Evolutionary conservation across 2,888 invertebrate genomes (phyloP), one percentile per base, ranked within the genome.

Genomic region (Pteria penguin): DNA sequence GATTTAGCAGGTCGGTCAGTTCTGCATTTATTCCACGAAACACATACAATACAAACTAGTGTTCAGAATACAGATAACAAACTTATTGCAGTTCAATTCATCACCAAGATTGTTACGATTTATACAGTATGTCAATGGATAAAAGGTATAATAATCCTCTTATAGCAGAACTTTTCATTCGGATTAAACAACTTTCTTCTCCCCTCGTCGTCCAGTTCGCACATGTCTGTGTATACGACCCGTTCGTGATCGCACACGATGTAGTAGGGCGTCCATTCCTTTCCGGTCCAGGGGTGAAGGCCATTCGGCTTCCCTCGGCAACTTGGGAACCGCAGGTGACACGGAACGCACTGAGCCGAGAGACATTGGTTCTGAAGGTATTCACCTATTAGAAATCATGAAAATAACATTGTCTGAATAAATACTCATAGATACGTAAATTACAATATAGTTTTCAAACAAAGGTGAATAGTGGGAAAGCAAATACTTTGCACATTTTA

Each of bases 221-320:
- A 73, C 33, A 36, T 24, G 1, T 69, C 74, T 26, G 32, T 29
- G 68, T 54, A 74, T 1, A 74, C 36, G 22, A 74, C 74, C 14
- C 74, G 61, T 14, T 68, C 74, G 27, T 62, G 26, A 32, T 69
- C 45, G 29, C 74, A 74, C 3, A 74, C 68, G 62, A 62, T 54
- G 32, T 62, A 74, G n/a, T 68, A 33, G 11, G 74, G 68, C 14
- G 74, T 62, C 74, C 68, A 52, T 52, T 68, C 68, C 26, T 58
- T 61, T 1, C 74, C 74, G 2, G 5, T 14, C 74, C 74, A 74
- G n/a, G 52, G 45, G 33, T 62, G 60, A 4, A 69, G 55, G n/a
- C 74, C 74, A 27, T 74, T 69, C 22, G 74, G 55, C 22, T 24
- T 33, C 11, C 68, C 68, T 27, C 22, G 33, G 33, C 74, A 74